Conservation (phyloP, 1,140 invertebrate genomes). For the Wiebesia pumilae region DNA sequence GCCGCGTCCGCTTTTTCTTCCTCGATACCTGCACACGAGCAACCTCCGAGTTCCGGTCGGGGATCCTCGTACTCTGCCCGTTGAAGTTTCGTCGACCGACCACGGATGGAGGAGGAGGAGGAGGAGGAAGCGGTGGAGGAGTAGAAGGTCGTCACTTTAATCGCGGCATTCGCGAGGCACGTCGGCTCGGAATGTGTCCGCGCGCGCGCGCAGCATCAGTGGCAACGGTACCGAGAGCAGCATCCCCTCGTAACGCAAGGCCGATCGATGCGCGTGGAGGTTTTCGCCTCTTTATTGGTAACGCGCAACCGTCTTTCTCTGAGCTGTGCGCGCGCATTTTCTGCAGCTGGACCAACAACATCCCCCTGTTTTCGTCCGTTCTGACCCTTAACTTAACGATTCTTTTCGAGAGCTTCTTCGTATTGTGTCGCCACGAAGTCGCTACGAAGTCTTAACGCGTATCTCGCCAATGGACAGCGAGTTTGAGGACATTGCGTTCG, state of each 20-base stretch:
- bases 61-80: not conserved
- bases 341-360: not conserved
- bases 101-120: conserved; percentile 4
- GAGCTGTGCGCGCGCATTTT: not conserved
- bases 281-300: not conserved
- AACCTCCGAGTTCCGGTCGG: not conserved
- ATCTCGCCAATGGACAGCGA: too few relatives aligned
- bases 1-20: not conserved
- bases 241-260: conserved; percentile 4
- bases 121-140: not conserved
- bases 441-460: too few relatives aligned
- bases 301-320: not conserved
- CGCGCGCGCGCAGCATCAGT: not conserved
- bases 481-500: too few relatives aligned
- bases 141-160: conserved; percentile 13
- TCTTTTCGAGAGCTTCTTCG: too few relatives aligned
- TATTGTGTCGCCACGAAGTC: too few relatives aligned
- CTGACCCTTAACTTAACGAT: not conserved
- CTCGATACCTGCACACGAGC: not conserved
- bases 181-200: conserved; percentile 12
- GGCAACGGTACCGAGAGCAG: not conserved
- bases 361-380: not conserved
- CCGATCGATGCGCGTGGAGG: not conserved
- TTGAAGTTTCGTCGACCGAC: not conserved
- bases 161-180: conserved; percentile 35